phyloP scores from a whole-genome alignment of 1,140 invertebrate species.

The Pectinophora gossypiella region DNA sequence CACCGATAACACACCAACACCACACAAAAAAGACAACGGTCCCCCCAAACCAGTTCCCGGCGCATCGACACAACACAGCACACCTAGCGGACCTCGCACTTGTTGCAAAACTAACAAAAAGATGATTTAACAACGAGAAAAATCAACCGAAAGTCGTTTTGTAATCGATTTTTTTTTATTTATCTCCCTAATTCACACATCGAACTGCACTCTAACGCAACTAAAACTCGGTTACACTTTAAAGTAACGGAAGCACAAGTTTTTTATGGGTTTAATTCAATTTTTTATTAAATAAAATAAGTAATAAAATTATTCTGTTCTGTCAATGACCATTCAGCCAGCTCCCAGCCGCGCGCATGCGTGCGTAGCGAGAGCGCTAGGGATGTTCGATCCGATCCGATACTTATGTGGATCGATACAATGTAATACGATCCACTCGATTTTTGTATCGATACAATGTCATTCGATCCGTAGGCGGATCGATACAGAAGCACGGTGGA shows the following conservation, averaged over 20 bases:
- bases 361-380: slow-evolving; percentile 26
- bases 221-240: slow-evolving; percentile 26
- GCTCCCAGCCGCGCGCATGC: slow-evolving; percentile 38
- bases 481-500: too few species aligned
- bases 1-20: slow-evolving; percentile 42
- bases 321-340: slow-evolving; percentile 48
- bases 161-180: slow-evolving; percentile 56
- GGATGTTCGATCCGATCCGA: too few species aligned
- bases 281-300: slow-evolving; percentile 47
- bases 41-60: slow-evolving; percentile 49
- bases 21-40: slow-evolving; percentile 54
- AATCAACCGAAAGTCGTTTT: slow-evolving; percentile 44
- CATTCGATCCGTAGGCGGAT: too few species aligned
- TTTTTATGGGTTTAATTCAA: slow-evolving; percentile 24
- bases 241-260: slow-evolving; percentile 35
- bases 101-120: slow-evolving; percentile 55
- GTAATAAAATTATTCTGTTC: slow-evolving; percentile 34
- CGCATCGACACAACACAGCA: slow-evolving; percentile 38
- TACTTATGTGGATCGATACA: too few species aligned
- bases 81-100: slow-evolving; percentile 36
- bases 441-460: too few species aligned
- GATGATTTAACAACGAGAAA: slow-evolving; percentile 34
- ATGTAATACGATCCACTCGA: too few species aligned
- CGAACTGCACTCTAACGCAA: slow-evolving; percentile 18
- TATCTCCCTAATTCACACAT: slow-evolving; percentile 21